A percentile compares a stretch with the other conserved stretches of the same genome.
Evolutionary conservation across 2,113 vertebrate species (phyloP).

Genomic region (Atlantisia rogersi): DNA sequence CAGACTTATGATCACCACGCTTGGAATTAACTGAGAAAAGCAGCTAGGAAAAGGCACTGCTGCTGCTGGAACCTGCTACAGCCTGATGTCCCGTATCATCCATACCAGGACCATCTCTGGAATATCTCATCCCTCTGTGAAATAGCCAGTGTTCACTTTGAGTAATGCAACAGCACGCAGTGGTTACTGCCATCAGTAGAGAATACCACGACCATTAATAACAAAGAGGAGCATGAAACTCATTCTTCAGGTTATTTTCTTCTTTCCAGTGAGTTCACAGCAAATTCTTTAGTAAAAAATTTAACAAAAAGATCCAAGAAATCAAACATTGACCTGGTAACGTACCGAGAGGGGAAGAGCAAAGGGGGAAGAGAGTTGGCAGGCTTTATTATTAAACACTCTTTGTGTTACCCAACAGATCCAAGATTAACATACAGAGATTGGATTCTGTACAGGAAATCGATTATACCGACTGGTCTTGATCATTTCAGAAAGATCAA

Average conservation of each 20-base stretch:
- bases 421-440: constrained; percentile 35
- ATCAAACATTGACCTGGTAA: constrained; percentile 33
- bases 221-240: background rate
- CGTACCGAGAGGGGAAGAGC: background rate
- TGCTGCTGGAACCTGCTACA: background rate
- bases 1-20: background rate
- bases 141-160: fast-evolving
- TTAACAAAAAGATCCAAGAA: constrained; percentile 34
- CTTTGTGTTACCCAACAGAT: background rate
- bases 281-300: constrained; percentile 37
- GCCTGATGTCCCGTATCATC: fast-evolving
- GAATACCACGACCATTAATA: background rate
- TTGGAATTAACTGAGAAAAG: background rate
- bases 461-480: background rate
- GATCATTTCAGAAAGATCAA: constrained; percentile 20
- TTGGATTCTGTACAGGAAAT: constrained; percentile 4
- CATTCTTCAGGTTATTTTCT: background rate
- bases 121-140: background rate
- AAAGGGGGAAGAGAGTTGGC: constrained; percentile 2
- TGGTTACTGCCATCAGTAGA: background rate
- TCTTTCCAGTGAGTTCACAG: constrained; percentile 16
- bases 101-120: too few relatives aligned
- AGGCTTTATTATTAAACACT: constrained; percentile 13
- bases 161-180: background rate
- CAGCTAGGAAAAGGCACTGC: background rate